A percentile compares a stretch with the other conserved stretches of the same genome.
phyloP scores from a whole-genome alignment of 2,113 vertebrate species.

The Limnothrissa miodon region DNA sequence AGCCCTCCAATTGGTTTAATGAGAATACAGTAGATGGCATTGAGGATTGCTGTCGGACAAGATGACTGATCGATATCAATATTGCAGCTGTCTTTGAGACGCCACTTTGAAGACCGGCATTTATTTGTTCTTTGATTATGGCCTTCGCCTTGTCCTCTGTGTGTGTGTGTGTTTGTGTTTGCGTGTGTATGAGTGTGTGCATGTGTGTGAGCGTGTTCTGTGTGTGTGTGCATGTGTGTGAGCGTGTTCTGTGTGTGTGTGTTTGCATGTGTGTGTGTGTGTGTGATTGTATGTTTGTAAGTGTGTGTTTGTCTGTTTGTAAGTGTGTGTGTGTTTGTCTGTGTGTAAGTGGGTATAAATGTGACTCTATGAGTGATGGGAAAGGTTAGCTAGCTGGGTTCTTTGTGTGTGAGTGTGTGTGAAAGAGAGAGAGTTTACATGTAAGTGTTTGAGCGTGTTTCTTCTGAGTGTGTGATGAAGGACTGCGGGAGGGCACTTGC shows the following conservation, averaged over 20 bases:
- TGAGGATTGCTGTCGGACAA: neutral
- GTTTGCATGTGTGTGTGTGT: too few relatives aligned
- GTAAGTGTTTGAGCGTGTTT: neutral
- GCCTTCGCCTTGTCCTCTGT: neutral
- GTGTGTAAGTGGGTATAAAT: neutral
- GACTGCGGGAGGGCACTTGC: too few relatives aligned
- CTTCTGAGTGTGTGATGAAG: too few relatives aligned
- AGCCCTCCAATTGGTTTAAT: neutral
- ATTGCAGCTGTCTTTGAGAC: neutral
- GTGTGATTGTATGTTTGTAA: neutral
- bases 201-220: neutral
- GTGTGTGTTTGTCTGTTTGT: neutral
- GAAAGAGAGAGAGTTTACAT: too few relatives aligned
- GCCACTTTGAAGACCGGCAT: neutral
- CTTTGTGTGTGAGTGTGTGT: neutral
- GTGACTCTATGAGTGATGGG: neutral
- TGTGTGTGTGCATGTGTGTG: too few relatives aligned
- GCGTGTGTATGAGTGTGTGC: too few relatives aligned
- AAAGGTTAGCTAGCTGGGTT: too few relatives aligned
- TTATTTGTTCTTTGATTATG: slow-evolving; percentile 3
- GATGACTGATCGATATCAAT: slow-evolving; percentile 10
- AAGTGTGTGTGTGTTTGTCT: neutral
- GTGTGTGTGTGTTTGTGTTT: too few relatives aligned
- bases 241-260: neutral
- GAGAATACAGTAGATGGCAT: neutral